Evolutionary conservation across 2,797 vertebrate genomes (phyloP), one percentile per base, ranked within the genome.

Genomic region (Sebastes glaucus): DNA sequence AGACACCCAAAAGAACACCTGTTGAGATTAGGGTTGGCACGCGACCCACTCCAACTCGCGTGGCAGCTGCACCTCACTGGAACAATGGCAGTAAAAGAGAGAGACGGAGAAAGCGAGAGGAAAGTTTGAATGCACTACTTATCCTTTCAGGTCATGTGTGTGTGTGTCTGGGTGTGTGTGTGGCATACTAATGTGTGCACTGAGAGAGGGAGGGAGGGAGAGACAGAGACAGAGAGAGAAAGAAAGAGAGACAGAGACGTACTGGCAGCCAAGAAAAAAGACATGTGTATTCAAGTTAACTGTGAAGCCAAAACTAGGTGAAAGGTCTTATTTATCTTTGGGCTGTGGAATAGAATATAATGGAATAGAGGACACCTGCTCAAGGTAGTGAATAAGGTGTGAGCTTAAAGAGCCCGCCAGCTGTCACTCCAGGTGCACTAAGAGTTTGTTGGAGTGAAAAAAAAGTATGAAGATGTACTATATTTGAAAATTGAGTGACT

Each of bases 11-110:
- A 93, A 89, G 90, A 95, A 95, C 93, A 95, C 93, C 94, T 95
- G 94, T 95, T 94, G 93, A 93, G 93, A 95, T 93, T 94, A 94
- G 88, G 89, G 86, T 91, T 94, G 93, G 93, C 95, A 94, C 89
- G 93, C 94, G 93, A 93, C 91, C 89, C 93, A 92, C 89, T 94
- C 93, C 78, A 86, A 88, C 94, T 94, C 94, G 87, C 94, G 93
- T 89, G 92, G 95, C 93, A 87, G 93, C 93, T 93, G 89, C 65
- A 87, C 91, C 93, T 89, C 90, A 76, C 90, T 84, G 83, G 89
- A 94, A 94, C 94, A 95, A 94, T 92, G 81, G 92, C 81, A 81
- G 87, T 91, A 91, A 93, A 94, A 93, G 89, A 88, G 84, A 82
- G 82, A 91, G 83, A 84, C 28, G 42, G 81, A 91, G 87, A 90